Conservation (phyloP, 2,797 vertebrate genomes). For the Uromys caudimaculatus region DNA sequence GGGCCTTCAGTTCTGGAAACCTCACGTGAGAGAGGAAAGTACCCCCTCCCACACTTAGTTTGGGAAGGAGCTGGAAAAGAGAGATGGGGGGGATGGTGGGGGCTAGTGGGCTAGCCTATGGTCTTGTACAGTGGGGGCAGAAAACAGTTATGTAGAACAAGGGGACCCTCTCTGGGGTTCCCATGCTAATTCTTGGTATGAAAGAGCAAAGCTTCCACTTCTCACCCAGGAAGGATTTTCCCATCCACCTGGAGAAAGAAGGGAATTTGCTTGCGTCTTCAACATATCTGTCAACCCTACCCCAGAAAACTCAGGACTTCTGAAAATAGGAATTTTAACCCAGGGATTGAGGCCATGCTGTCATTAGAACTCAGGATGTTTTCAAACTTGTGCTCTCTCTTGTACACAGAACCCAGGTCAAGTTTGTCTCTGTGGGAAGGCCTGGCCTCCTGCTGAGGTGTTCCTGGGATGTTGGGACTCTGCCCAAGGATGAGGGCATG, state of each 20-base stretch:
- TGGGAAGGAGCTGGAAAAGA: neutral
- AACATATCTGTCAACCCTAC: neutral
- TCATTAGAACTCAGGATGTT: neutral
- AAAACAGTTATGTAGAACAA: neutral
- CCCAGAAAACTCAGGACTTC: neutral
- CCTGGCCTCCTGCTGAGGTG: neutral
- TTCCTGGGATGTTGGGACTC: neutral
- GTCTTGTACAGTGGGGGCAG: neutral
- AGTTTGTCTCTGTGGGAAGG: neutral
- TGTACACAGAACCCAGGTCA: neutral
- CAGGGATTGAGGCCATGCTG: neutral
- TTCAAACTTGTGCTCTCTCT: neutral
- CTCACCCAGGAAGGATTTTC: neutral
- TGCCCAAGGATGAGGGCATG: neutral
- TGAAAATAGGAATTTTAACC: neutral
- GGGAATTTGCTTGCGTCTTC: neutral
- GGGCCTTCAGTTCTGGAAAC: neutral
- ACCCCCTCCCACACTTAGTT: neutral
- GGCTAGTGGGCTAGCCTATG: neutral
- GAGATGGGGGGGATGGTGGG: neutral
- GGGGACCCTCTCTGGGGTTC: neutral
- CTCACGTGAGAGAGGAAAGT: neutral
- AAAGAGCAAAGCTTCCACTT: neutral
- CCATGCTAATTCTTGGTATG: neutral
- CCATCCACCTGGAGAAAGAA: neutral